Evolutionary conservation across 2,113 vertebrate genomes (phyloP), one percentile per base, ranked within the genome.

Genomic region (Serinus canaria): DNA sequence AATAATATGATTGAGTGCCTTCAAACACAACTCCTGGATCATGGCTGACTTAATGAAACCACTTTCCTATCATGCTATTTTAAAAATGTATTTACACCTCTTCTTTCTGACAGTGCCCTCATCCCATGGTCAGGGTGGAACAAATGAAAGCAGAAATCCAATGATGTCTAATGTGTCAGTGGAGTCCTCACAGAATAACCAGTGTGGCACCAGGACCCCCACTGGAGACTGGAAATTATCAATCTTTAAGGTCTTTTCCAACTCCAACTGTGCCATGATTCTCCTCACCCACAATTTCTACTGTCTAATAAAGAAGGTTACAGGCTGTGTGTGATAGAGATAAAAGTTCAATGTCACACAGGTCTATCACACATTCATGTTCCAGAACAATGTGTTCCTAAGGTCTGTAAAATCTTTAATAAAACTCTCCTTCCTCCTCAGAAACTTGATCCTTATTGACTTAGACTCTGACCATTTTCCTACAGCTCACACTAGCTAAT

Each of bases 371-470:
- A 80, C 46, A 50, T 47, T 39, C 35, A 24, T 43, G 59, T 73
- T 80, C 73, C 78, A 73, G 84, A 91, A 89, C 55, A 81, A 2
- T 5, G 58, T 10, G 4, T 79, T 89, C 83, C 49, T 63, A 78
- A 94, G 55, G 55, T 66, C 77, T 87, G 64, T 91, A 89, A 93
- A 87, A 74, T 60, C 59, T 87, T 91, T 73, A 60, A 77, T 80
- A 92, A 84, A 92, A 83, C 39, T 77, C 44, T 80, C 39, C 73
- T 92, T 96, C 87, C 84, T 87, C 37, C 74, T 96, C 59, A 77
- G 77, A 83, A 94, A 73, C 47, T 39, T 64, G 27, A 67, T 85
- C 80, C 44, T 64, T 92, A 37, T 41, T 78, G 60, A 41, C 62
- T 75, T 83, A 52, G 10, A 76, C 39, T 83, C 72, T 69, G 63